A percentile compares a stretch with the other conserved stretches of the same genome.
phyloP scores from a whole-genome alignment of 2,888 invertebrate species.

The Drosophila greeni region DNA sequence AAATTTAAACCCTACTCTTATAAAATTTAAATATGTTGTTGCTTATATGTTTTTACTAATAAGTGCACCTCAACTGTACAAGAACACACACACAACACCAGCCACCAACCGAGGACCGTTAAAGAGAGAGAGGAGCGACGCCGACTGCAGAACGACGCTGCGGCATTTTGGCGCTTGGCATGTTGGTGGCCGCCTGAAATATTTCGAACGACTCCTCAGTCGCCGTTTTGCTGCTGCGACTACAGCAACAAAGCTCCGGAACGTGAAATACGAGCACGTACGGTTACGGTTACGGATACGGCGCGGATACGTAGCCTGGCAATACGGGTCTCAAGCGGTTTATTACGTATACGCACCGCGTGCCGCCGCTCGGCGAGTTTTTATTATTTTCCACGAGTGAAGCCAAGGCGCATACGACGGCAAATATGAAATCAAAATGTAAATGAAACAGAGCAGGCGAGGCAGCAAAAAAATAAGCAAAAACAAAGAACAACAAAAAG shows the following conservation, averaged over 20 bases:
- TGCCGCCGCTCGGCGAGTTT: conserved; percentile 51
- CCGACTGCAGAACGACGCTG: conserved; percentile 60
- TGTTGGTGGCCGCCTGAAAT: conserved; percentile 57
- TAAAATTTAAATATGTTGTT: background rate
- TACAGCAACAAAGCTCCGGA: conserved; percentile 50
- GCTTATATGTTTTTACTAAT: background rate
- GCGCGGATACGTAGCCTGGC: conserved; percentile 27
- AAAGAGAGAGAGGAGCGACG: conserved; percentile 18
- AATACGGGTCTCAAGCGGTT: conserved; percentile 34
- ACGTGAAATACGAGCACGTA: conserved; percentile 30
- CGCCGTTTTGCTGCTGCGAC: conserved; percentile 65
- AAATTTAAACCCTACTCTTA: background rate
- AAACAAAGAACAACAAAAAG: conserved; percentile 42
- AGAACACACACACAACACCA: conserved; percentile 9
- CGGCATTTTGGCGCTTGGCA: conserved; percentile 62
- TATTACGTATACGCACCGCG: conserved; percentile 68
- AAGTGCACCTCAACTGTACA: conserved; percentile 21
- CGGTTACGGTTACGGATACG: conserved; percentile 22
- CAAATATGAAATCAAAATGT: conserved; percentile 62
- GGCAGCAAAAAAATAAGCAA: conserved; percentile 39
- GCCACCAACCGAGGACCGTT: conserved; percentile 18
- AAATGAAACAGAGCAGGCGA: conserved; percentile 52
- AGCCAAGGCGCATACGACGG: conserved; percentile 58
- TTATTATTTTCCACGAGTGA: conserved; percentile 49
- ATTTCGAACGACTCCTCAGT: conserved; percentile 58